These are phyloP conservation scores for Harlomillsia oculata DNA, from an alignment of 1,140 invertebrate species.

Conservation along the genomic window DNA sequence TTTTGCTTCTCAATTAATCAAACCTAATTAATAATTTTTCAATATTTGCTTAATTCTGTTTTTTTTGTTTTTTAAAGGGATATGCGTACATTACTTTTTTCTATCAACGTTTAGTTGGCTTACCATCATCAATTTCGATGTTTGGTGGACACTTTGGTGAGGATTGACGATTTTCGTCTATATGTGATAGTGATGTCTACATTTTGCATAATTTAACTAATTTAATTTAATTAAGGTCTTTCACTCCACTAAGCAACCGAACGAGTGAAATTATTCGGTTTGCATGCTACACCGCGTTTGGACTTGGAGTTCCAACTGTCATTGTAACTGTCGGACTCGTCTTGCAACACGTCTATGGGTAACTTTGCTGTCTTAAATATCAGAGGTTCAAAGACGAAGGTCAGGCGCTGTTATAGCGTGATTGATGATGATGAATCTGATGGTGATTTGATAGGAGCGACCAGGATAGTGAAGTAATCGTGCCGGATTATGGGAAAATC, in stretches of 20 bases:
- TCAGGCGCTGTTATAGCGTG: background rate
- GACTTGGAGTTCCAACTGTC: slow-evolving; percentile 7
- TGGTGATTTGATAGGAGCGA: background rate
- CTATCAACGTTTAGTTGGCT: slow-evolving; percentile 30
- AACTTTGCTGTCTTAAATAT: background rate
- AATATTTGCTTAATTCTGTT: background rate
- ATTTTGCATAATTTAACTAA: no score
- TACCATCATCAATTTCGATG: slow-evolving; percentile 24
- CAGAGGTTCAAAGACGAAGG: background rate
- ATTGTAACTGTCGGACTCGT: slow-evolving; percentile 16
- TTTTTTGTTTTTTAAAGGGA: slow-evolving; percentile 2
- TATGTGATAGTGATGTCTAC: no score
- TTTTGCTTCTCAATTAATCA: background rate
- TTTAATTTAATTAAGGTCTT: no score
- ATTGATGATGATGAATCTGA: background rate
- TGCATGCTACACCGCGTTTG: slow-evolving; percentile 16
- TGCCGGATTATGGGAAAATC: slow-evolving; percentile 12
- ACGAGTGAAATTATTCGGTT: slow-evolving; percentile 11
- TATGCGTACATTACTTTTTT: slow-evolving; percentile 24
- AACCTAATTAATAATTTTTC: background rate
- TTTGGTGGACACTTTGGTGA: slow-evolving; percentile 30
- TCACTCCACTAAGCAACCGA: slow-evolving; percentile 12
- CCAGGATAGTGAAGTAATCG: slow-evolving; percentile 6
- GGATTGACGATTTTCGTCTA: no score
- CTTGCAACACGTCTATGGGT: slow-evolving; percentile 22